Evolutionary conservation across 2,888 invertebrate species (phyloP).

Genomic region (Drosophila barbarae): DNA sequence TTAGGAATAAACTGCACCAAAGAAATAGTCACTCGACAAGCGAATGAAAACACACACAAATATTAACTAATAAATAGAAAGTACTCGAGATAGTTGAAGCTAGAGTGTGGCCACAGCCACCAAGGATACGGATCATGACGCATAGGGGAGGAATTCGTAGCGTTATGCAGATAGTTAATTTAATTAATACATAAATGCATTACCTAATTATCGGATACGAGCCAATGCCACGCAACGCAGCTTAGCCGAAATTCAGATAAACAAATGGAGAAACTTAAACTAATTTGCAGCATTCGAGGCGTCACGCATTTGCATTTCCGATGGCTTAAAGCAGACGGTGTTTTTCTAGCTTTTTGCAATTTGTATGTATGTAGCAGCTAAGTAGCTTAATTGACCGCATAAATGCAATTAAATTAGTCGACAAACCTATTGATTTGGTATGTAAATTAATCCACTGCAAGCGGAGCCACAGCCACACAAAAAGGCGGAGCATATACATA

Average conservation of each 20-base stretch:
- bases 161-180: slow-evolving; percentile 53
- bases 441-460: slow-evolving; percentile 50
- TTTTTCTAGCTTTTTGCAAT: slow-evolving; percentile 72
- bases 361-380: slow-evolving; percentile 64
- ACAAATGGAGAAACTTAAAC: slow-evolving; percentile 8
- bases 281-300: slow-evolving; percentile 49
- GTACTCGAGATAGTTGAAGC: slow-evolving; percentile 11
- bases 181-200: slow-evolving; percentile 64
- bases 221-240: slow-evolving; percentile 28
- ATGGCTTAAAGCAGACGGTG: slow-evolving; percentile 52
- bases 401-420: slow-evolving; percentile 40
- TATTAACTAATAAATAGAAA: slow-evolving; percentile 29
- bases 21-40: slow-evolving; percentile 39
- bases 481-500: slow-evolving; percentile 8
- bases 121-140: neutral
- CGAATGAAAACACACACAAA: slow-evolving; percentile 7
- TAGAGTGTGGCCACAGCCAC: neutral
- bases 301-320: slow-evolving; percentile 34
- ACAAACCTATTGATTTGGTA: slow-evolving; percentile 52
- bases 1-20: slow-evolving; percentile 69
- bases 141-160: slow-evolving; percentile 11
- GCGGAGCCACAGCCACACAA: slow-evolving; percentile 3
- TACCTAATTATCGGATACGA: slow-evolving; percentile 58
- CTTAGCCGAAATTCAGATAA: slow-evolving; percentile 33
- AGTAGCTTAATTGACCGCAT: slow-evolving; percentile 61